Evolutionary conservation across 2,888 invertebrate species (phyloP), one percentile per base, ranked within the genome.

Genomic region (Mythimna impura): DNA sequence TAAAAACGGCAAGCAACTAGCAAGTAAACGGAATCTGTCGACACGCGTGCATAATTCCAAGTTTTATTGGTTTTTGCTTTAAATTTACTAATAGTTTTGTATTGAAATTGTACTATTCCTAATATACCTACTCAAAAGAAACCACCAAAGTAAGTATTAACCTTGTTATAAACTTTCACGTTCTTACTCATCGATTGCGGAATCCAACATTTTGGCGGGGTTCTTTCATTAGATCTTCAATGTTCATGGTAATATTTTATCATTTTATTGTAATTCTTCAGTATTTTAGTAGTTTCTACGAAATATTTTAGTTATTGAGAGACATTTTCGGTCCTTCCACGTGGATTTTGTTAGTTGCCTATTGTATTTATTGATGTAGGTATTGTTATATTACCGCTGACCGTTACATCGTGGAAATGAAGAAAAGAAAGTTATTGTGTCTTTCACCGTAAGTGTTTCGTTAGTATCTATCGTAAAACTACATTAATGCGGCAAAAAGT

Each of bases 341-440:
- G 84, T 86, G 84, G 74, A 60, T 30, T 66, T 76, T 34, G n/a
- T 6, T 50, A 63, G 50, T 54, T 34, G 14, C 7, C 58, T 62
- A 75, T 70, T 83, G 76, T 83, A 63, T 77, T 43, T 74, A 77
- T 65, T 71, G 54, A 75, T 71, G 84, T 86, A 76, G 81, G 79
- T 86, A 77, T 76, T 73, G 74, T 64, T 85, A 66, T 14, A 73
- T 12, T 86, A 54, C 34, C 66, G 70, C 30, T 66, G 74, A 83
- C 86, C 84, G 84, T 84, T 86, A 83, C 81, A 78, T 83, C 73
- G 78, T 79, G 78, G 70, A 72, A 73, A 78, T 62, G 66, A 10
- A 66, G 58, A 77, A 77, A 77, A 68, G 67, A 75, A 76, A 78
- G 76, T 73, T 60, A 60, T 20, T 55, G 47, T 58, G 14, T 71